Base-by-base conservation (phyloP, 1,140 invertebrate genomes). In the Babylonia areolata region DNA sequence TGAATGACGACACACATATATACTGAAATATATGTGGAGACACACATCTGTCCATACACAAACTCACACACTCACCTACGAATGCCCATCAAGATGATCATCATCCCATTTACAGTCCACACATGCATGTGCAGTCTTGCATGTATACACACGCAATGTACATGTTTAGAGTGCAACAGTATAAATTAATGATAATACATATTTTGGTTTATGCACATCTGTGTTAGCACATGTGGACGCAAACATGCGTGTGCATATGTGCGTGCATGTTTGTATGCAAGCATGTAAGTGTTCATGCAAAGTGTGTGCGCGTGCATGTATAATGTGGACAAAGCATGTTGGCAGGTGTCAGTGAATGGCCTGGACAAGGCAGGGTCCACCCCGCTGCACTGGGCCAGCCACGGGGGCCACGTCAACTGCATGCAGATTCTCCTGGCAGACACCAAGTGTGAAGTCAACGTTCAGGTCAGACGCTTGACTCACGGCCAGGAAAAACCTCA, bases 331-430 rank as follows among this genome's bases (percentile, higher is more conserved):
- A n/a, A n/a, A n/a, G 58, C 28, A 23, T 79, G 46, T 64, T 84
- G 86, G 15, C 78, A 95, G 95, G 95, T 95, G 35, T 97, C 96
- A 42, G 95, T 96, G 31, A 97, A 96, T 90, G 95, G 95, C 84
- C 93, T 97, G 86, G 96, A 97, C 93, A 95, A 96, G 89, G 95
- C 96, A 85, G 96, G 96, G 17, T 96, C 96, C 73, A 97, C 96
- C 78, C 95, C 96, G 37, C 91, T 97, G 23, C 96, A 97, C 92
- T 97, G 96, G 96, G 96, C 96, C 69, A 94, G 95, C 46, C 95
- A 96, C 91, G 95, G 95, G 54, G 96, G 95, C 33, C 95, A 96
- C 89, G 84, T 92, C 23, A 90, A 92, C 2, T 93, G 94, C 85
- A 78, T 95, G 15, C 79, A 94, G 77, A 73, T 84, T 2, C 88